Percentiles rank a stretch among this genome's conserved stretches.
Conservation (phyloP, 2,113 vertebrate genomes). For the Melanocharis versteri region DNA sequence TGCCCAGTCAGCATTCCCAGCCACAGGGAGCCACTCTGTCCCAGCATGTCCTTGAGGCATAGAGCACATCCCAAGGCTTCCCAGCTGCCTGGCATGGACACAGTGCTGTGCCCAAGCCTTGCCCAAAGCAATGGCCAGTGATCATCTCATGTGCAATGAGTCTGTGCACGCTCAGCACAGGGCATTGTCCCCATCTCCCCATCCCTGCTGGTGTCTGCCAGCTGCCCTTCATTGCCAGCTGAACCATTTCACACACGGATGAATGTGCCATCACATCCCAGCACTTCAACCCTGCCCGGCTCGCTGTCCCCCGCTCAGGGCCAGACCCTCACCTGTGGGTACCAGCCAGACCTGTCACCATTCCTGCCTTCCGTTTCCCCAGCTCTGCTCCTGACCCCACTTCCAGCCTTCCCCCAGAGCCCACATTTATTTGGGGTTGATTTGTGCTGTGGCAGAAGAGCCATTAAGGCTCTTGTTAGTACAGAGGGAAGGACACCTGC, state of each 20-base stretch:
- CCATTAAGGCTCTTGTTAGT: neutral
- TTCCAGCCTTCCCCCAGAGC: neutral
- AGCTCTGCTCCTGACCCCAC: neutral
- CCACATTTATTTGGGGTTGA: neutral
- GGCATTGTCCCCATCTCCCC: neutral
- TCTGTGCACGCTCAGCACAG: neutral
- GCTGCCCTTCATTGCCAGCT: neutral
- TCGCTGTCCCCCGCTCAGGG: neutral
- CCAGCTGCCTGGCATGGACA: neutral
- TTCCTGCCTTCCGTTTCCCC: no score
- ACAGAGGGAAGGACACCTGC: neutral
- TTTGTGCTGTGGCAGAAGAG: neutral
- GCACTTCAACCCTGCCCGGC: neutral
- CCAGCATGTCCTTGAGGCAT: neutral
- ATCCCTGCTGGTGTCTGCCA: neutral
- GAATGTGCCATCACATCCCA: fast-evolving
- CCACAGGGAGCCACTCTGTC: neutral
- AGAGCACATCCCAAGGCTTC: neutral
- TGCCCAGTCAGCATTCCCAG: neutral
- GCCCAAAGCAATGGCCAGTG: neutral
- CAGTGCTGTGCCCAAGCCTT: neutral
- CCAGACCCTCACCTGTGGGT: neutral
- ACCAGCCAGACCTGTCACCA: neutral
- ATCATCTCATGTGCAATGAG: fast-evolving
- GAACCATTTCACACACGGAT: neutral